These are phyloP conservation scores for Icerya purchasi DNA, from an alignment of 2,888 invertebrate genomes.

Conservation along the genomic window DNA sequence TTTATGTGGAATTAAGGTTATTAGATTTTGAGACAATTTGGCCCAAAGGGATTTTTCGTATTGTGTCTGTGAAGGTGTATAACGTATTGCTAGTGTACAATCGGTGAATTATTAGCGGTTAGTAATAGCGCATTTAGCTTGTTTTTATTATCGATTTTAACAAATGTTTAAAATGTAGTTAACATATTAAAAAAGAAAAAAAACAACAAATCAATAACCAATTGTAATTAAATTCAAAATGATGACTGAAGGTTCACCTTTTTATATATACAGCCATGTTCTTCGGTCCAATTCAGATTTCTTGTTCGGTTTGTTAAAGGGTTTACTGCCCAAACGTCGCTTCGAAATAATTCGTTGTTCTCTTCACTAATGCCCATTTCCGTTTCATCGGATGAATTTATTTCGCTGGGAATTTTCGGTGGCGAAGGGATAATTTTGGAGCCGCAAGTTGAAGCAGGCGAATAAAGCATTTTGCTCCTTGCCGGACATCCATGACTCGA, in stretches of 20 bases:
- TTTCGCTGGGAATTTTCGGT: constrained; percentile 20
- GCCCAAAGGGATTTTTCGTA: too few relatives aligned
- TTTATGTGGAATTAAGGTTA: too few relatives aligned
- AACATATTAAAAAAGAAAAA: too few relatives aligned
- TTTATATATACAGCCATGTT: constrained; percentile 20
- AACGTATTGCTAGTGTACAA: too few relatives aligned
- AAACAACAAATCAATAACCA: too few relatives aligned
- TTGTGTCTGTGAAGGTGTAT: too few relatives aligned
- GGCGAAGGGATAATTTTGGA: constrained; percentile 21
- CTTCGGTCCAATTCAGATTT: constrained; percentile 59
- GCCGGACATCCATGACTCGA: neutral
- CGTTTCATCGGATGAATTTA: constrained; percentile 13
- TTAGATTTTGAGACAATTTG: too few relatives aligned
- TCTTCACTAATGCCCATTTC: constrained; percentile 15
- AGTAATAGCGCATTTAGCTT: too few relatives aligned
- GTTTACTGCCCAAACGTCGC: constrained; percentile 36
- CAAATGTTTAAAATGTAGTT: too few relatives aligned
- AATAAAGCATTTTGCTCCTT: neutral
- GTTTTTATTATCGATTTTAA: too few relatives aligned
- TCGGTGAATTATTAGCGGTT: too few relatives aligned
- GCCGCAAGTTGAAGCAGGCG: neutral
- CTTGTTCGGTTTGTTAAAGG: constrained; percentile 50
- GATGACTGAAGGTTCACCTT: constrained; percentile 15
- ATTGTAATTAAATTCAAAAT: too few relatives aligned
- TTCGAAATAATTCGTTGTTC: constrained; percentile 14